These are phyloP conservation scores for Strix uralensis DNA, from an alignment of 2,113 vertebrate genomes.

Conservation along the genomic window DNA sequence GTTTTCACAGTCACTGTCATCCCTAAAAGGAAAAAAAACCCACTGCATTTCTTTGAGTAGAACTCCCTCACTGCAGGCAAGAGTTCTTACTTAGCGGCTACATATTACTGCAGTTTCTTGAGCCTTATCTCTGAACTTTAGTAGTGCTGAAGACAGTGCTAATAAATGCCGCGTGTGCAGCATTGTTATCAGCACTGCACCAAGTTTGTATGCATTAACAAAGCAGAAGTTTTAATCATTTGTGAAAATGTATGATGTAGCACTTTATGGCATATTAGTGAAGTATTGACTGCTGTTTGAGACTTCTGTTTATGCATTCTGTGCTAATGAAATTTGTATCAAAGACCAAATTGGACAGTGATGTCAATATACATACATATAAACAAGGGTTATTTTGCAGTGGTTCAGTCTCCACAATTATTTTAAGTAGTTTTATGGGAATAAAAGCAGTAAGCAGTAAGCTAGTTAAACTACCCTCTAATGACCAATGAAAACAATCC, in stretches of 20 bases:
- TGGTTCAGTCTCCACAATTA: constrained; percentile 10
- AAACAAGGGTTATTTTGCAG: background rate
- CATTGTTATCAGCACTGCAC: background rate
- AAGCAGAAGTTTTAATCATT: background rate
- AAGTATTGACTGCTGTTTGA: constrained; percentile 6
- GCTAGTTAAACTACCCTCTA: background rate
- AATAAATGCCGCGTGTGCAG: background rate
- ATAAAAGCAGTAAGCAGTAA: constrained; percentile 4
- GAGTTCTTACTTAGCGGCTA: background rate
- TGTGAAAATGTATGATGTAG: background rate
- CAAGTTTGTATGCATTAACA: background rate
- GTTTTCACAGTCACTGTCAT: background rate
- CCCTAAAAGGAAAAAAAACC: background rate
- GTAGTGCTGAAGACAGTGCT: background rate
- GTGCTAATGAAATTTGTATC: background rate
- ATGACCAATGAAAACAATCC: background rate
- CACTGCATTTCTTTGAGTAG: background rate
- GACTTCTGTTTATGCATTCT: background rate
- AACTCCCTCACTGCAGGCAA: background rate
- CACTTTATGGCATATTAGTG: background rate
- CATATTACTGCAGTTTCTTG: background rate
- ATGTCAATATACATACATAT: background rate
- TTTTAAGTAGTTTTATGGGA: background rate
- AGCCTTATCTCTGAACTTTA: background rate
- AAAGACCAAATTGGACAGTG: background rate